phyloP scores from a whole-genome alignment of 92 coral and sea anemone genomes.

The Scolanthus callimorphus region DNA sequence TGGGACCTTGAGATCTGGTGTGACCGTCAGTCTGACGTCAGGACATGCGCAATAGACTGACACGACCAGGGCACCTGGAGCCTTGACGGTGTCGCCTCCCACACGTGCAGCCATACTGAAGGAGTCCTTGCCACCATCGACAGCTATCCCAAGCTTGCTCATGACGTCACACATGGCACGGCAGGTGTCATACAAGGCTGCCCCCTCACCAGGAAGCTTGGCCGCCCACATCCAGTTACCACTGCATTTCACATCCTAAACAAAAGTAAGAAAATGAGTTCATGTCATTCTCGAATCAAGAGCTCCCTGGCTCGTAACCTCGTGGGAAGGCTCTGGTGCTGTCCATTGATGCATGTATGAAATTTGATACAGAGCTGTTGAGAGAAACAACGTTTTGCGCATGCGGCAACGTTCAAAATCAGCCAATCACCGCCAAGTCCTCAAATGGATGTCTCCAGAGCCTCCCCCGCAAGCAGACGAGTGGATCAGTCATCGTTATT shows the following conservation, averaged over 20 bases:
- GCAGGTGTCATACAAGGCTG: conserved; percentile 86
- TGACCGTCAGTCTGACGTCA: conserved; percentile 80
- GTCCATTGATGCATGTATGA: no score
- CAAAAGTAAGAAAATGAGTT: no score
- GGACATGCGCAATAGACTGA: conserved; percentile 96
- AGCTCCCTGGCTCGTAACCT: no score
- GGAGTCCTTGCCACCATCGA: conserved; percentile 98
- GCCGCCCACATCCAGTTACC: conserved; percentile 99
- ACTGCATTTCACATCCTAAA: conserved; percentile 94
- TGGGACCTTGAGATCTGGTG: conserved; percentile 86
- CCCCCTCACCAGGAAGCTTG: conserved; percentile 93
- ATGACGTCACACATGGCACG: conserved; percentile 89
- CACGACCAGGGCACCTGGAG: conserved; percentile 91
- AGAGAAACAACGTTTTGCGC: no score
- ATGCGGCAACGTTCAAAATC: no score
- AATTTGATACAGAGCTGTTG: no score
- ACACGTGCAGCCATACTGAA: conserved; percentile 99
- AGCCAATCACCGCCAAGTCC: no score
- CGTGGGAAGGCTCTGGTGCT: no score
- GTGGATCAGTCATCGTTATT: no score
- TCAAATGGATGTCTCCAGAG: no score
- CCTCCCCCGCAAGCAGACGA: no score
- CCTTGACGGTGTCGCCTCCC: conserved; percentile 78
- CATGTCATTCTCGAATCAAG: no score
- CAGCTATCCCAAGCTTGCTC: conserved; percentile 84